phyloP scores from a whole-genome alignment of 2,888 invertebrate genomes.

The Lamproptera curius region DNA sequence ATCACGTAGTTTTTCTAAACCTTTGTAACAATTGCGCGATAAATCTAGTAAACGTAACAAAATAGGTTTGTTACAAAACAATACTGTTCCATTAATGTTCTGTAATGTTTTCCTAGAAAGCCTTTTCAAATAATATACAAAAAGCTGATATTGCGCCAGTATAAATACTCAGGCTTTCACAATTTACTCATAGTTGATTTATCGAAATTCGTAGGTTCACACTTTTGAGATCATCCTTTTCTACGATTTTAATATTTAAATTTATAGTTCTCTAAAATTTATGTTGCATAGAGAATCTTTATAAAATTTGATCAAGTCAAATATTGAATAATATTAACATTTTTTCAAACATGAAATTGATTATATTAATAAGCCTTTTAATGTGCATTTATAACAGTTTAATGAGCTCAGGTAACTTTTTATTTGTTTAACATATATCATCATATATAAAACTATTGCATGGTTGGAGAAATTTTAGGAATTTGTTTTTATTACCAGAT shows the following conservation, averaged over 20 bases:
- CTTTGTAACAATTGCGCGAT: conserved; percentile 1
- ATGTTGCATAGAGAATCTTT: neutral
- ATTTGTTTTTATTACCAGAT: too few species aligned
- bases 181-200: conserved; percentile 1
- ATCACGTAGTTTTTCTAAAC: neutral
- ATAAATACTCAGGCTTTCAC: conserved; percentile 6
- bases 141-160: neutral
- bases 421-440: too few species aligned
- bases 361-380: neutral
- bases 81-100: neutral
- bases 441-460: too few species aligned
- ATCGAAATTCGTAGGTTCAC: neutral
- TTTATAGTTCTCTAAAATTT: neutral
- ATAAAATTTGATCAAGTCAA: too few species aligned
- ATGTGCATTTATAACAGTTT: neutral
- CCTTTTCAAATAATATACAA: neutral
- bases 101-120: conserved; percentile 16
- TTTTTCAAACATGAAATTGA: conserved; percentile 1
- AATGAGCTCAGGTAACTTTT: neutral
- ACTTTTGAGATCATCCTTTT: neutral
- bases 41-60: conserved; percentile 3
- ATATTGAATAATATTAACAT: too few species aligned
- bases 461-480: too few species aligned
- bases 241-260: neutral
- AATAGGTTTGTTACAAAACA: conserved; percentile 8